Base-by-base conservation (phyloP, 2,113 vertebrate species). In the Sakesphorus luctuosus region DNA sequence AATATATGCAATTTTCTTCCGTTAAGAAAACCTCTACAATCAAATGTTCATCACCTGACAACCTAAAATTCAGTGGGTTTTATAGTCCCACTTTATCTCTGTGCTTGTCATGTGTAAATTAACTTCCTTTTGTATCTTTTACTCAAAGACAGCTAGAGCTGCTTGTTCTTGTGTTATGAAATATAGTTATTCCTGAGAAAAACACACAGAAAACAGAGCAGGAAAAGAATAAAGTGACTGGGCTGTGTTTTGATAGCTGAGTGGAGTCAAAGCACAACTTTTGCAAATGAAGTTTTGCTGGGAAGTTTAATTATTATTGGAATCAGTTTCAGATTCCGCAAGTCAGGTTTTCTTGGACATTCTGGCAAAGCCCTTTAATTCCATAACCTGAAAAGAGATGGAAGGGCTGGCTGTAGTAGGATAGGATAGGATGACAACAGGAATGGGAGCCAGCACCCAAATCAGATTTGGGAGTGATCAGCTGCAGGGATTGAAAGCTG, bases 391-490 rank as follows among this genome's bases (percentile, higher is more conserved):
- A 36, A 35, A 35, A 69, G 46, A 65, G 58, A 55, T 89, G 2
- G 8, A 59, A 49, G 1, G 3, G 10, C 20, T 38, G 33, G 40
- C n/a, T 87, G 84, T 87, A 93, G 95, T 5, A 36, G 2, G 5
- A 52, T 62, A 52, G 53, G 50, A 52, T 62, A 52, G 53, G 50
- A 81, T 74, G 83, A 55, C 55, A 78, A 67, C 25, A 66, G 80
- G 68, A 84, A 49, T 2, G 5, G 93, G 67, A 96, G 46, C 67
- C 87, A 92, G 91, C 52, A 55, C 53, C 84, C 77, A 95, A 90
- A 94, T 89, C 81, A 63, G 92, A 75, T 93, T 86, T 90, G 84
- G n/a, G 67, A 59, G 55, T 84, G 49, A 93, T 81, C 72, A 66
- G 65, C 78, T 78, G 11, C 1, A 75, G 56, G 2, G 0, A 61